These are phyloP conservation scores for Enteromius thamalakanensis DNA, from an alignment of 2,797 vertebrate genomes.

Conservation along the genomic window DNA sequence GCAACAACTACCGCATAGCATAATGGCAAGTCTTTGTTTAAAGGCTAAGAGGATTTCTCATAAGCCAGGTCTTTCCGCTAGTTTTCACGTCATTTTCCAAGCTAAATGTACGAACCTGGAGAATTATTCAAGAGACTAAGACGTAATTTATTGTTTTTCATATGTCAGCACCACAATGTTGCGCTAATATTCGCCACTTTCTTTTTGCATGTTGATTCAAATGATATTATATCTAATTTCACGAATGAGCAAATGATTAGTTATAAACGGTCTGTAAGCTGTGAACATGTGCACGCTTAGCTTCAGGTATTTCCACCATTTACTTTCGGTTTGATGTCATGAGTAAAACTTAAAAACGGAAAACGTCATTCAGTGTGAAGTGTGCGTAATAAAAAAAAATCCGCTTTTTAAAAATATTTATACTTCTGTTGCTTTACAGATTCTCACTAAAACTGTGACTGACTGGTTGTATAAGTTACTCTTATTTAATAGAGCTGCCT, in stretches of 20 bases:
- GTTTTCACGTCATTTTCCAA: neutral
- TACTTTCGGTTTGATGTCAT: neutral
- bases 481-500: neutral
- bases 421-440: neutral
- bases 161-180: neutral
- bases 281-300: neutral
- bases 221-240: neutral
- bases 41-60: neutral
- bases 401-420: too few species aligned
- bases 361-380: neutral
- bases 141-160: neutral
- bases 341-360: slow-evolving; percentile 9
- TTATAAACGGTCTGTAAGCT: neutral
- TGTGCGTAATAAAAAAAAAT: neutral
- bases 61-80: slow-evolving; percentile 2
- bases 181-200: neutral
- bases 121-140: neutral
- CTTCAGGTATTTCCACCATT: neutral
- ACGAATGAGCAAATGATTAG: neutral
- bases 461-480: neutral
- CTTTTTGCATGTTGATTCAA: neutral
- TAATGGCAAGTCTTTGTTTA: neutral
- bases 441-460: neutral
- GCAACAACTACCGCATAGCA: neutral
- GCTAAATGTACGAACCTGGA: neutral